Evolutionary conservation across 2,888 invertebrate species (phyloP), one percentile per base, ranked within the genome.

Genomic region (Bhutanitis thaidina): DNA sequence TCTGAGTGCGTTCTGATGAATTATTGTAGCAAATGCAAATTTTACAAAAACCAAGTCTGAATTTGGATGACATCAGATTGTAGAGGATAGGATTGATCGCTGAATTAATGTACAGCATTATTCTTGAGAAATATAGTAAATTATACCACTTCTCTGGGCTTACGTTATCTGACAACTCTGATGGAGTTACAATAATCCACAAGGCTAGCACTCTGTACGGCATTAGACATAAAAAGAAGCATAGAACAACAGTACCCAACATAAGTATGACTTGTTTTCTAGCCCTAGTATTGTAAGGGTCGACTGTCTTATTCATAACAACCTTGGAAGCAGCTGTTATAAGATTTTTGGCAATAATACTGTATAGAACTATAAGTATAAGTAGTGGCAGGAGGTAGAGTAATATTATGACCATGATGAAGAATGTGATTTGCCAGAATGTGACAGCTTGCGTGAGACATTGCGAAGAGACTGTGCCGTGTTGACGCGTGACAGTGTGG

Each of bases 41-140:
- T 67, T 91, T 91, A 49, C 93, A 89, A 66, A 96, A 96, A 0
- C 95, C 96, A 49, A 93, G 91, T 1, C 97, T 92, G 72, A 97
- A 97, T 82, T 96, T 97, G 1, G 96, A 95, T 36, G 96, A 96
- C 94, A 97, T 96, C 57, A 97, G 87, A 75, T 97, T 97, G 75
- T 97, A 97, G n/a, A 97, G 86, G 61, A 97, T 94, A 0, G 97
- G 97, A 80, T 97, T 97, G 60, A 96, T 92, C 35, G 96, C 97
- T 3, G 97, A 97, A 79, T 97, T 97, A 55, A 97, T 90, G 69
- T 97, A 97, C 46, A 96, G 87, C 94, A 97, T 95, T 43, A 96
- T 93, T 59, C 97, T 91, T 56, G 95, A 94, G 73, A 96, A 95
- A 75, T 95, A 96, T 29, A 97, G 81, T 43, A 97, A 89, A 68